Conservation (phyloP, 2,797 vertebrate species). For the Hoplostethus mediterraneus region DNA sequence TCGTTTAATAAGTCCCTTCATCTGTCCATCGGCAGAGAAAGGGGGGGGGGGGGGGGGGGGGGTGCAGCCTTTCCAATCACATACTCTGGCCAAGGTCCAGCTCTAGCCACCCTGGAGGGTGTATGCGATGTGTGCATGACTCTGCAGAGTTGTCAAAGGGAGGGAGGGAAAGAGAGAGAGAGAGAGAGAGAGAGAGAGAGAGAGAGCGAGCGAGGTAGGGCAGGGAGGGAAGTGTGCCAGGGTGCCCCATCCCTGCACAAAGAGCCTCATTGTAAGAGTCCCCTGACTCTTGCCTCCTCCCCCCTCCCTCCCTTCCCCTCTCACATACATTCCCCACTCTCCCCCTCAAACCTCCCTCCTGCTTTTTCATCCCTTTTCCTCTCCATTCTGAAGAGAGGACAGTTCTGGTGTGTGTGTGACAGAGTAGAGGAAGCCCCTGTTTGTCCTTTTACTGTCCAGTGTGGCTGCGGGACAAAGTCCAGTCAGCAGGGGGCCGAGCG, state of each 20-base stretch:
- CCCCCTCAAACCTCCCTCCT: conserved; percentile 25
- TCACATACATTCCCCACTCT: conserved; percentile 39
- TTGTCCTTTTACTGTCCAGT: conserved; percentile 50
- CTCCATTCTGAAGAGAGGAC: conserved; percentile 47
- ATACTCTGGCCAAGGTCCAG: conserved; percentile 63
- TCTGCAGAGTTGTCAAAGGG: conserved; percentile 65
- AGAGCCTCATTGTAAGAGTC: conserved; percentile 81
- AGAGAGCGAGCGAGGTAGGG: background rate
- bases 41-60: background rate
- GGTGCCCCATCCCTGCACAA: conserved; percentile 74
- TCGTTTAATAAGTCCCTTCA: conserved; percentile 52
- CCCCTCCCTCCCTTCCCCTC: conserved; percentile 64
- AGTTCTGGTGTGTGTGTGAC: conserved; percentile 29
- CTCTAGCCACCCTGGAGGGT: conserved; percentile 28
- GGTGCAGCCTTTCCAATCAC: conserved; percentile 44
- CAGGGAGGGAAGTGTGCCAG: conserved; percentile 60
- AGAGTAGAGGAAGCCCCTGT: conserved; percentile 37
- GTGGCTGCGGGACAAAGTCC: conserved; percentile 47
- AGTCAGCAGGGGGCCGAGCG: conserved; percentile 30
- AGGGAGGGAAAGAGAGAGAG: conserved; percentile 7
- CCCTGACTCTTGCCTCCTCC: conserved; percentile 46
- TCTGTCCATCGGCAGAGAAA: conserved; percentile 33
- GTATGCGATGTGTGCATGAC: conserved; percentile 67
- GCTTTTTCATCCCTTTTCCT: conserved; percentile 48
- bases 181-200: conserved; percentile 42